Evolutionary conservation across 2,113 vertebrate species (phyloP), one percentile per base, ranked within the genome.

Genomic region (Ptilorrhoa leucosticta): DNA sequence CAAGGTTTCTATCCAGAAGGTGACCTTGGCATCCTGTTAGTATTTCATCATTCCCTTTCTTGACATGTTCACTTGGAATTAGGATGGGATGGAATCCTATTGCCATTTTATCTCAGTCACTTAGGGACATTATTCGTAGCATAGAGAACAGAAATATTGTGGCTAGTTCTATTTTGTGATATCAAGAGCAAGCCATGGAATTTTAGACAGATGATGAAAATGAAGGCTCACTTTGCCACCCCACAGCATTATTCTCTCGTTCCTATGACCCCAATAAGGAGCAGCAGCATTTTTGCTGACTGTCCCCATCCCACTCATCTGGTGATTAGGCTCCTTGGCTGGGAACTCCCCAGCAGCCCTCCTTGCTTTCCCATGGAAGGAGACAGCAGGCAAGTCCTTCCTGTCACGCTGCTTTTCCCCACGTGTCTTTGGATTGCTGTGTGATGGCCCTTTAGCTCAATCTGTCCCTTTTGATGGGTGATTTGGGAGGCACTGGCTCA

Each of bases 161-260:
- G 1, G 42, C 35, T 65, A 3, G 0, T 80, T 92, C 66, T 61
- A 26, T 61, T 71, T 69, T 70, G 22, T 9, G 0, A 0, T 45
- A 31, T 4, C 19, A 54, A 78, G 65, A 60, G 35, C 64, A 73
- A 83, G 51, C 30, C 39, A 40, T 1, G 1, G 50, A 33, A 63
- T 89, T 22, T 14, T 51, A 40, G 60, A 40, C 1, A 2, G 39
- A 26, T 2, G 9, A 83, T 23, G 39, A 75, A 80, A 81, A 66
- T 2, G 5, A 5, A 8, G 22, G n/a, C 63, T 65, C 1, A 0
- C 3, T 2, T 44, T 82, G 48, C 30, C 31, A 54, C 8, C 31
- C 8, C 27, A 21, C 19, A 21, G 31, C 0, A 0, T 71, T 42
- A 39, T 13, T 51, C 26, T 31, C 24, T 68, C 40, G 11, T 76